Base-by-base conservation (phyloP, 2,888 invertebrate genomes). In the Plagodis pulveraria region DNA sequence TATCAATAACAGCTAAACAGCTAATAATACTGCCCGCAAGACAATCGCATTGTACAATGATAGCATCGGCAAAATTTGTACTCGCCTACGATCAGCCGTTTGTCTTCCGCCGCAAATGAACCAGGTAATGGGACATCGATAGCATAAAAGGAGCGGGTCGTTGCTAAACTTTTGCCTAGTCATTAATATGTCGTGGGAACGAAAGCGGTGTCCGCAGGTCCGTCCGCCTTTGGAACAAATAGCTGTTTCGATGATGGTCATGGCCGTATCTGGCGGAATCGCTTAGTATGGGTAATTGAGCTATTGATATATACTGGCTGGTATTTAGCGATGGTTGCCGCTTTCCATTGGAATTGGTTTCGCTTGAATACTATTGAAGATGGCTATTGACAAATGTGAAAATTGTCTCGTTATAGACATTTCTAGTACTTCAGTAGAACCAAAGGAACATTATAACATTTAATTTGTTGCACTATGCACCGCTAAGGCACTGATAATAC, bases 31-130 rank as follows among this genome's bases (percentile, higher is more conserved):
- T 53, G 46, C 50, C 43, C 50, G 35, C 48, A 56, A 41, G 46
- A 42, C 22, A 50, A 50, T 40, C 35, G 50, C 53, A 58, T 47
- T 58, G 62, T 59, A 48, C 78, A 72, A 77, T 80, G 90, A 91
- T 91, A 85, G 82, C 88, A 91, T 91, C 91, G 83, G 87, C 84
- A 78, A 89, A 89, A 89, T 89, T 89, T 88, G 87, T 87, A 88
- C 84, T 84, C 85, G 84, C 87, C 84, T 80, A 81, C 79, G 80
- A 87, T 84, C 77, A 76, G 69, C 77, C 89, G 89, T 89, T 89
- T 89, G 91, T 89, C 86, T 89, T 84, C 80, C 81, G 84, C 91
- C 89, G 88, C 92, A 90, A 92, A 91, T 91, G 91, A 91, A 85
- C 84, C 84, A 81, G 80, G 79, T 87, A 86, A 86, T 88, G 79